These are phyloP conservation scores for Sylvia borin DNA, from an alignment of 2,797 vertebrate species.

Conservation along the genomic window DNA sequence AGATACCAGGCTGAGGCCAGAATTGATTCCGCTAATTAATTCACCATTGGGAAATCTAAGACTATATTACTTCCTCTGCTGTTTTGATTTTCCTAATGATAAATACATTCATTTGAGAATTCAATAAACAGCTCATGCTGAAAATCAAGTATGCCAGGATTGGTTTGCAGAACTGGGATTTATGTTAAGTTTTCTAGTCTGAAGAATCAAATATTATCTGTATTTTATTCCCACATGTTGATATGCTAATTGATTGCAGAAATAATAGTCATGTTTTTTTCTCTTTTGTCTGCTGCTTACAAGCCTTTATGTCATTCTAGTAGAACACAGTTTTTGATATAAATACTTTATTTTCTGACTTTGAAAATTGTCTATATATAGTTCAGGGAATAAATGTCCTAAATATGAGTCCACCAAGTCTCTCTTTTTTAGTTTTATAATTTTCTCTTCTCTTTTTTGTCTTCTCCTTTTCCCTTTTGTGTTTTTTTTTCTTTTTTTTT, in stretches of 20 bases:
- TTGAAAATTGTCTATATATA: not conserved
- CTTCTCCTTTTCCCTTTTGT: not conserved
- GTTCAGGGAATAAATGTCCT: not conserved
- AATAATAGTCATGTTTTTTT: not conserved
- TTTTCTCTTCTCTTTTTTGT: not conserved
- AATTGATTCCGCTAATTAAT: constrained; percentile 42
- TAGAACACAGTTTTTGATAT: not conserved
- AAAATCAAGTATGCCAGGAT: constrained; percentile 5
- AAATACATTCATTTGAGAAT: constrained; percentile 30
- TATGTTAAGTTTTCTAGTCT: not conserved
- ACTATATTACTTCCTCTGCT: constrained; percentile 36
- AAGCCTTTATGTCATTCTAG: not conserved
- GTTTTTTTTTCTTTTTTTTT: too few species aligned
- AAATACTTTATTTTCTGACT: not conserved
- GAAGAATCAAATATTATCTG: not conserved
- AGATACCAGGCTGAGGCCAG: constrained; percentile 27
- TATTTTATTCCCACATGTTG: not conserved
- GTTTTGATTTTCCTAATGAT: constrained; percentile 40
- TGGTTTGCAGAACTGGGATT: not conserved
- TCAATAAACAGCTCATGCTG: constrained; percentile 29
- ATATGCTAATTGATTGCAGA: not conserved
- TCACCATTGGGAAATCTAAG: constrained; percentile 44
- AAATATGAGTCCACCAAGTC: not conserved
- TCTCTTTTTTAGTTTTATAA: not conserved
- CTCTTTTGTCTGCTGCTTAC: not conserved